Evolutionary conservation across 2,797 vertebrate genomes (phyloP).

Genomic region (Ibycter americanus): DNA sequence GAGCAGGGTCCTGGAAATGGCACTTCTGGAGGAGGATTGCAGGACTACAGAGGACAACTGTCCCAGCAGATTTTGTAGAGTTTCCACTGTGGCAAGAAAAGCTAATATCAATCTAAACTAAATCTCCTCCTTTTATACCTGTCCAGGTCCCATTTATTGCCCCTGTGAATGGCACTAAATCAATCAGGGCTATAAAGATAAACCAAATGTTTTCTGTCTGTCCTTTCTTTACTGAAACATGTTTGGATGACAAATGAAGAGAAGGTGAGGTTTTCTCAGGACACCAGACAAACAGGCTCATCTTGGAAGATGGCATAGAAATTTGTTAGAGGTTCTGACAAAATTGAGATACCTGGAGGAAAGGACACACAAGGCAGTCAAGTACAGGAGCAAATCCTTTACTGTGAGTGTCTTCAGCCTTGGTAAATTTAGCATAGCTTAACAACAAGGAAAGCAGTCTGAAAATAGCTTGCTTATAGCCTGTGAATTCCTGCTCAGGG

Average conservation of each 20-base stretch:
- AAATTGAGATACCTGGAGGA: not conserved
- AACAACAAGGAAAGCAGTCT: slow-evolving; percentile 1
- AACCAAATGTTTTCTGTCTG: not conserved
- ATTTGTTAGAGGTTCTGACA: not conserved
- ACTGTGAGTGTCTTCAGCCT: not conserved
- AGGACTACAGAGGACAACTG: not conserved
- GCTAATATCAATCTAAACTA: not conserved
- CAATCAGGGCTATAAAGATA: not conserved
- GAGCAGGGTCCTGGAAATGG: not conserved
- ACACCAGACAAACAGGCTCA: not conserved
- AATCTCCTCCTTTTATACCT: not conserved
- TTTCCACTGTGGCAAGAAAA: not conserved
- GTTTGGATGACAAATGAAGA: not conserved
- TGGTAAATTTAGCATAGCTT: not conserved
- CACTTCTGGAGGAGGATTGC: not conserved
- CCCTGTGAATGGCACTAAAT: not conserved
- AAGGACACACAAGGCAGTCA: not conserved
- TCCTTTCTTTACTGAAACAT: not conserved
- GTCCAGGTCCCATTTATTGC: not conserved
- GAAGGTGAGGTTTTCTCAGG: not conserved
- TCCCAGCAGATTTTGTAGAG: not conserved
- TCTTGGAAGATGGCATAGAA: not conserved
- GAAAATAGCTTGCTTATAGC: not conserved
- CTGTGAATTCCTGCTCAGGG: not conserved
- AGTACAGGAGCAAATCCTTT: not conserved